These are phyloP conservation scores for Gryllus bimaculatus DNA, from an alignment of 1,140 invertebrate species.

Conservation along the genomic window DNA sequence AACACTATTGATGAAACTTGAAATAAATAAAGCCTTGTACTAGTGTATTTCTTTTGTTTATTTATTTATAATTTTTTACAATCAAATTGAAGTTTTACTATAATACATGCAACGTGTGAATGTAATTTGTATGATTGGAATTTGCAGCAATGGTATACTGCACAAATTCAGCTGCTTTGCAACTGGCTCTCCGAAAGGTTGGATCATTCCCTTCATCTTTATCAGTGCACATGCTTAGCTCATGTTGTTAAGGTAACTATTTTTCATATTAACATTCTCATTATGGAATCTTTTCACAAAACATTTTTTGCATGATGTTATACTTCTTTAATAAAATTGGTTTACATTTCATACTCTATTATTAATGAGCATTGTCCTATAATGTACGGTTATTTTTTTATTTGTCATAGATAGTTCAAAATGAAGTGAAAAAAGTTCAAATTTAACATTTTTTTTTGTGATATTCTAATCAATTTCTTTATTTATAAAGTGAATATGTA, in stretches of 20 bases:
- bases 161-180: conserved; percentile 87
- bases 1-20: no score
- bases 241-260: conserved; percentile 83
- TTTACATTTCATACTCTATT: neutral
- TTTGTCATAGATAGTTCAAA: neutral
- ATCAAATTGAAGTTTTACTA: no score
- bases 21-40: no score
- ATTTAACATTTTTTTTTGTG: no score
- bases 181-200: conserved; percentile 90
- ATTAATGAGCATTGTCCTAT: neutral
- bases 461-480: no score
- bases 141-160: conserved; percentile 83
- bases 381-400: neutral
- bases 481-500: no score
- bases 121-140: conserved; percentile 17
- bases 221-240: conserved; percentile 93
- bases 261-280: no score
- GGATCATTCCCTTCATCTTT: conserved; percentile 89
- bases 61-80: no score
- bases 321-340: no score
- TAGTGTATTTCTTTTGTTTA: no score
- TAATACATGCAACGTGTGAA: neutral
- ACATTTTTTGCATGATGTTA: no score
- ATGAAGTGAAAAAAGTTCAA: neutral
- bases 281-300: no score